Evolutionary conservation across 2,797 vertebrate species (phyloP), one percentile per base, ranked within the genome.

Genomic region (Dicrostonyx torquatus): DNA sequence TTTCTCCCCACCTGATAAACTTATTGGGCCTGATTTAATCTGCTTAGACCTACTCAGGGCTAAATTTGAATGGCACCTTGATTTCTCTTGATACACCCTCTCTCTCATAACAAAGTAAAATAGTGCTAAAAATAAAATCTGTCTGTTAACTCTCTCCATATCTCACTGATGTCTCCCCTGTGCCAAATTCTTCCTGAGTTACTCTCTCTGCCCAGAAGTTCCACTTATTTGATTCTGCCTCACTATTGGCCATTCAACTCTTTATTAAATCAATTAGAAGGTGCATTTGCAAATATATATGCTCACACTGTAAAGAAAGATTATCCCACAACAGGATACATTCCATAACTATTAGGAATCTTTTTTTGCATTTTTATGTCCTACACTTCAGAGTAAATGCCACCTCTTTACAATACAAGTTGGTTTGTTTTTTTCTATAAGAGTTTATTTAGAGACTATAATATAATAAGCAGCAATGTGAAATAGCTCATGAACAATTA

Each of bases 401-500:
- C 37, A 17, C 53, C 3, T 58, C 10, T 80, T 40, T 37, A 34
- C 9, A 82, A 76, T 78, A 3, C 37, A 89, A 12, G 13, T 86
- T 58, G 70, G 60, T 77, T 84, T 82, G 62, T 55, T 11, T 77
- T 70, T 70, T 91, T 76, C 34, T n/a, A 58, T 8, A 20, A 18
- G 20, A 9, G 12, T 94, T 93, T 97, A 77, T 75, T 95, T 94
- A 96, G 94, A 83, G 40, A 18, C 62, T 95, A 18, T 91, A 84
- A 60, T 45, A 83, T 22, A 76, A 43, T 55, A 53, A 68, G 26
- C 43, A 40, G 17, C 7, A 91, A 79, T 0, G 0, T 77, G 88
- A 90, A 97, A 95, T 43, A 94, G 24, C 80, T 79, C 40, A 93
- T 94, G 87, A 94, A 94, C 89, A 96, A 91, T 96, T 95, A 96